Base-by-base conservation (phyloP, 2,113 vertebrate genomes). In the Eupsittula cactorum region DNA sequence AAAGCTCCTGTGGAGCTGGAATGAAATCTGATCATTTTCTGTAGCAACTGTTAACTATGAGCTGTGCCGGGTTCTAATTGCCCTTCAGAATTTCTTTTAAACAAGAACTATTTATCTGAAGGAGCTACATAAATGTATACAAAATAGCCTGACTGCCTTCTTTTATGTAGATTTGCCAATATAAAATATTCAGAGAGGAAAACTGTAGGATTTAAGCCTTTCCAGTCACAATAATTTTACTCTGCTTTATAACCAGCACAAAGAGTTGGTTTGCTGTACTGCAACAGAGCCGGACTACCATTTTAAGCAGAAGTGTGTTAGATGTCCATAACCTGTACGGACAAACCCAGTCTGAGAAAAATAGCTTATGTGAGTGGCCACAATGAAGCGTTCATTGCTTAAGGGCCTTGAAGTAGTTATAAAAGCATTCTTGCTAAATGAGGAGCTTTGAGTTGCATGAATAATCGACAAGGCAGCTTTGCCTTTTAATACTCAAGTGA, bases 331-430 rank as follows among this genome's bases (percentile, higher is more conserved):
- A 83, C 16, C 13, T 27, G 20, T 2, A 37, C 0, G 5, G 65
- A 44, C 29, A 93, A 78, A 44, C 3, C 0, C 20, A n/a, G 13
- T 52, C 83, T 83, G 29, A 90, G 23, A 88, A 41, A 49, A 92
- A 33, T 1, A 21, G 35, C 0, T 0, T 7, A 15, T 13, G 11
- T n/a, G 20, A 93, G 16, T 24, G 50, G 41, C 20, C 49, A 80
- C 21, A 85, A 47, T 3, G 27, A 92, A 82, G 16, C 9, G 5
- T 27, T 82, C 25, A 27, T n/a, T 76, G 33, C 53, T 90, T 78
- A 86, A 83, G 13, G 16, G 37, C 74, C 69, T 92, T 80, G 37
- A 93, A 65, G 46, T 7, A 52, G 25, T 25, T 29, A 62, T 33
- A 78, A 60, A 82, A 55, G 16, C 31, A 11, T 44, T 81, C 13